These are phyloP conservation scores for Calonectris borealis DNA, from an alignment of 2,113 vertebrate species.

Conservation along the genomic window DNA sequence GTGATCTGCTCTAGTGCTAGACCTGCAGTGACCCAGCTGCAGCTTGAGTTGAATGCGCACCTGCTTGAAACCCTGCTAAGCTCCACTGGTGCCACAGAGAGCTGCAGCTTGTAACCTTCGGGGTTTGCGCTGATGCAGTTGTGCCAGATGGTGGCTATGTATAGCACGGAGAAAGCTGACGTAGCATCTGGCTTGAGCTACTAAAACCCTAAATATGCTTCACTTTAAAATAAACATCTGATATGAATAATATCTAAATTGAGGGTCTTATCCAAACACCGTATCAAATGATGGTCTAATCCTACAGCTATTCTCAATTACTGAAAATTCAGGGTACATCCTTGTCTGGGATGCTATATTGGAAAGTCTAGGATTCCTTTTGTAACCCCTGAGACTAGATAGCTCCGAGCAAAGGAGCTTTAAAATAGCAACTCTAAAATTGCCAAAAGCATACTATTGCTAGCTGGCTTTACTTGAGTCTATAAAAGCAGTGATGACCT, in stretches of 20 bases:
- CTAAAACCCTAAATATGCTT: slow-evolving; percentile 28
- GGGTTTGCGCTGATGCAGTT: background rate
- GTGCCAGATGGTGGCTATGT: slow-evolving; percentile 42
- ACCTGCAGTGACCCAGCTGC: background rate
- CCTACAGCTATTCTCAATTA: slow-evolving; percentile 33
- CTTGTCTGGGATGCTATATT: slow-evolving; percentile 5
- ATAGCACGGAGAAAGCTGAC: slow-evolving; percentile 3
- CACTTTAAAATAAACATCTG: slow-evolving; percentile 47
- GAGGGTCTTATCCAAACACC: slow-evolving; percentile 36
- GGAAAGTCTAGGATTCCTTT: slow-evolving; percentile 38
- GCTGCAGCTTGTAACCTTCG: background rate
- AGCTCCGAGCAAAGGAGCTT: slow-evolving; percentile 40
- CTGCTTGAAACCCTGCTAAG: background rate
- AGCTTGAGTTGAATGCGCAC: background rate
- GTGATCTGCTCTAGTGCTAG: background rate
- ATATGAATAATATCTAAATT: slow-evolving; percentile 33
- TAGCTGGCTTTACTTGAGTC: slow-evolving; percentile 34
- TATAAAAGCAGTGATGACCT: slow-evolving; percentile 11
- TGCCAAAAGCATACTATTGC: background rate
- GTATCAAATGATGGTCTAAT: slow-evolving; percentile 51
- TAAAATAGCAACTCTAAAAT: slow-evolving; percentile 46
- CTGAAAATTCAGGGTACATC: slow-evolving; percentile 3
- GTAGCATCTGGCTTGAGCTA: slow-evolving; percentile 28
- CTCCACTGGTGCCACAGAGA: background rate
- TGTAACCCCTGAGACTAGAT: slow-evolving; percentile 29